Base-by-base conservation (phyloP, 2,888 invertebrate species). In the Buathra laborator region DNA sequence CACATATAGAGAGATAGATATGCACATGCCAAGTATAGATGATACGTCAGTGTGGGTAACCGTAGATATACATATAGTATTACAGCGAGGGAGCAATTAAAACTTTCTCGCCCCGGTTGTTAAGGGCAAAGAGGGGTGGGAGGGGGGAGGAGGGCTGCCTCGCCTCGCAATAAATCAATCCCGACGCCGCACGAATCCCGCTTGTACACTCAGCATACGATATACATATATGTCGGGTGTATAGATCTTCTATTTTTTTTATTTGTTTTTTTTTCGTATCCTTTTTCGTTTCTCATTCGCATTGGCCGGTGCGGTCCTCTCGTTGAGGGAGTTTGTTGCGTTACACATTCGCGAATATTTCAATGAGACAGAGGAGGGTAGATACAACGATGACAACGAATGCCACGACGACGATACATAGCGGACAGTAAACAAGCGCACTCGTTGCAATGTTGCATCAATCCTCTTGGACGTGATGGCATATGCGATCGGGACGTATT, bases 71-170 rank as follows among this genome's bases (percentile, higher is more conserved):
- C 43, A 85, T 86, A 85, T 84, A 87, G 84, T 72, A 72, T 84
- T 81, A 84, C 77, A 84, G 72, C 81, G 82, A 78, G 86, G 81
- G 85, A 87, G 89, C 90, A 90, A 91, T 90, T 91, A 90, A 91
- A 90, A 90, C 88, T 90, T 91, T 90, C 87, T 87, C 87, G 88
- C 86, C 86, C 83, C 84, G 80, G 85, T 86, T 84, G 87, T 87
- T 88, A 85, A 86, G 84, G 86, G 84, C 85, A 83, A 85, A 84
- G 86, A 2, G 44, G 44, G 67, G 51, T 9, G 16, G 51, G 44
- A 83, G 79, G 16, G 74, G 66, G 51, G 71, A 32, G 56, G 76
- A 56, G 29, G 80, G 81, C 67, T 77, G 81, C 72, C 77, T 77
- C 51, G 75, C 67, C 62, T 68, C 71, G 83, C 81, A 78, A 81